A percentile compares a stretch with the other conserved stretches of the same genome.
These are phyloP conservation scores for Aphrocallistes beatrix DNA, from an alignment of 37 sponge, comb jelly and placozoan genomes.

Conservation along the genomic window DNA sequence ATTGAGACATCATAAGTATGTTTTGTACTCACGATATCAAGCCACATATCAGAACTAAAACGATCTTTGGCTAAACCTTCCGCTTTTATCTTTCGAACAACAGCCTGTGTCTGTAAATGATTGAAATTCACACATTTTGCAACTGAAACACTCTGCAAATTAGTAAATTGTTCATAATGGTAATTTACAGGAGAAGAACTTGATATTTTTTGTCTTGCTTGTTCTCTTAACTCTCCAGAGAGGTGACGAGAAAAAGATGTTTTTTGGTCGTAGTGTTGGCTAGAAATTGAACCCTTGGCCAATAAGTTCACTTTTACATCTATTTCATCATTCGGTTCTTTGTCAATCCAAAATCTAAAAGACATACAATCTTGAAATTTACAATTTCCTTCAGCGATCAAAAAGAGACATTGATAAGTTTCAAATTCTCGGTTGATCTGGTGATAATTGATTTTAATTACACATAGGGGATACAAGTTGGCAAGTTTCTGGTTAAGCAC, in stretches of 20 bases:
- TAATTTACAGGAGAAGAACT: neutral
- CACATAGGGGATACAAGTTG: neutral
- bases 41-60: neutral
- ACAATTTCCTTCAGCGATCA: neutral
- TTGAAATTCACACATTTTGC: slow-evolving; percentile 7
- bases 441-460: neutral
- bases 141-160: neutral
- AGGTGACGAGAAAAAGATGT: neutral
- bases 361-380: neutral
- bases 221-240: neutral
- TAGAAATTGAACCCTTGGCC: neutral
- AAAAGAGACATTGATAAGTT: neutral
- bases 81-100: neutral
- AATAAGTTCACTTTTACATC: neutral
- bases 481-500: neutral
- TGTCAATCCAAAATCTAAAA: neutral
- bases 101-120: neutral
- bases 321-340: neutral
- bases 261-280: neutral
- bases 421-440: neutral
- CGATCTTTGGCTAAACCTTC: neutral
- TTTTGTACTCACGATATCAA: neutral
- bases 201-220: neutral
- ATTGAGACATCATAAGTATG: neutral
- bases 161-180: neutral